phyloP scores from a whole-genome alignment of 2,888 invertebrate species.

The Cenopis cana region DNA sequence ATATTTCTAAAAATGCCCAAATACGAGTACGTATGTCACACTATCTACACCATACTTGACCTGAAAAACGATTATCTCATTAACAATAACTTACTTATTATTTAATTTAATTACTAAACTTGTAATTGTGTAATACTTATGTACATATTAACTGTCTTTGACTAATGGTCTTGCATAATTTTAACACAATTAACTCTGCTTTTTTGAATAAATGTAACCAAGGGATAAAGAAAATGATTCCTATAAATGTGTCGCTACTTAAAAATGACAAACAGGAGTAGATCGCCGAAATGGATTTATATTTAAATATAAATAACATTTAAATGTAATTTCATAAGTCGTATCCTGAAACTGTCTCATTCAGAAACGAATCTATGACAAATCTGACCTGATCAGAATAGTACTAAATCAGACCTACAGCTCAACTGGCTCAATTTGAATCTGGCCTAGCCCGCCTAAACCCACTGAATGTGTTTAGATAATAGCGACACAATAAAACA shows the following conservation, averaged over 20 bases:
- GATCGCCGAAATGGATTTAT: not conserved
- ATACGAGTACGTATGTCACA: not conserved
- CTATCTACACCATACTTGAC: constrained; percentile 5
- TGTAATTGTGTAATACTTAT: constrained; percentile 25
- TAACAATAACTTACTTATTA: constrained; percentile 29
- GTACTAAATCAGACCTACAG: no score
- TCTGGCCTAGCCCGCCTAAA: no score
- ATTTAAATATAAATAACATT: not conserved
- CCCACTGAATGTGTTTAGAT: no score
- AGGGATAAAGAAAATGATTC: no score
- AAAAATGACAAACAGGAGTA: not conserved
- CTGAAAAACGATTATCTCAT: constrained; percentile 17
- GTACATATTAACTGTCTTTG: not conserved
- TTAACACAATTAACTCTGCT: not conserved
- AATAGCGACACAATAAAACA: no score
- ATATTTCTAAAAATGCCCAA: no score
- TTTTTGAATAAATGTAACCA: not conserved
- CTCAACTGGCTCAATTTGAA: no score
- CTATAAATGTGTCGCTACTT: no score
- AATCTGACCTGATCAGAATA: no score
- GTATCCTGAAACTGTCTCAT: no score
- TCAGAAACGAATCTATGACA: no score
- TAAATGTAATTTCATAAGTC: no score
- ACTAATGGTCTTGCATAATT: not conserved
- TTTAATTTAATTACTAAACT: constrained; percentile 17